Conservation (phyloP, 2,888 invertebrate species). For the Ferrisia virgata region DNA sequence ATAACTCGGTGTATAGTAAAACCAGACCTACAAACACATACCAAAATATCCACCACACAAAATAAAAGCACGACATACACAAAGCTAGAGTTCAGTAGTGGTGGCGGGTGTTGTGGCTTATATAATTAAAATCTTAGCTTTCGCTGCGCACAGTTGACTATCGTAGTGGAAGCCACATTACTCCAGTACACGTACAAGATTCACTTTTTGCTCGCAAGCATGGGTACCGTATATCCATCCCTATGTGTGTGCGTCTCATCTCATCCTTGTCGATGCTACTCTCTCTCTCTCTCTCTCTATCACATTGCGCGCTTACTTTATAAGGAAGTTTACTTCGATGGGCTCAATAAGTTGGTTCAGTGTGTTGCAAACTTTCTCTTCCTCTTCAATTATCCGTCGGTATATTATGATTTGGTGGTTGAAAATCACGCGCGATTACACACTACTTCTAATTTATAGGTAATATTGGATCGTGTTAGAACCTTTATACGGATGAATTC, state of each 20-base stretch:
- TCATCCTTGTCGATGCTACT: not conserved
- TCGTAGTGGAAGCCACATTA: not conserved
- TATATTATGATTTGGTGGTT: not conserved
- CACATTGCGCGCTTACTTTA: not conserved
- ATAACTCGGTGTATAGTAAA: too few species aligned
- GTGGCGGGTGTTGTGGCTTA: not conserved
- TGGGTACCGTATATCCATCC: not conserved
- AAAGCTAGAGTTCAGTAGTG: too few species aligned
- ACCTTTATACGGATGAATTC: too few species aligned
- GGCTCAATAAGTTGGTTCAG: not conserved
- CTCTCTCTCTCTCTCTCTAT: not conserved
- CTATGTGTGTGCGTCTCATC: not conserved
- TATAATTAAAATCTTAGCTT: not conserved
- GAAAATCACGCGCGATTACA: not conserved
- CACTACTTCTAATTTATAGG: not conserved
- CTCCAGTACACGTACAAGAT: not conserved
- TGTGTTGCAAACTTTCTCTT: too few species aligned
- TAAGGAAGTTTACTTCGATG: not conserved
- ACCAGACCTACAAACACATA: too few species aligned
- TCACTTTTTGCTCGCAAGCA: not conserved
- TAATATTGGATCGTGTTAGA: too few species aligned
- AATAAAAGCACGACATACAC: too few species aligned
- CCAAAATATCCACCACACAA: too few species aligned
- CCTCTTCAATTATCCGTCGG: too few species aligned
- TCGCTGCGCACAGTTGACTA: not conserved